Evolutionary conservation across 2,888 invertebrate species (phyloP), one percentile per base, ranked within the genome.

Genomic region (Campoplex capitator): DNA sequence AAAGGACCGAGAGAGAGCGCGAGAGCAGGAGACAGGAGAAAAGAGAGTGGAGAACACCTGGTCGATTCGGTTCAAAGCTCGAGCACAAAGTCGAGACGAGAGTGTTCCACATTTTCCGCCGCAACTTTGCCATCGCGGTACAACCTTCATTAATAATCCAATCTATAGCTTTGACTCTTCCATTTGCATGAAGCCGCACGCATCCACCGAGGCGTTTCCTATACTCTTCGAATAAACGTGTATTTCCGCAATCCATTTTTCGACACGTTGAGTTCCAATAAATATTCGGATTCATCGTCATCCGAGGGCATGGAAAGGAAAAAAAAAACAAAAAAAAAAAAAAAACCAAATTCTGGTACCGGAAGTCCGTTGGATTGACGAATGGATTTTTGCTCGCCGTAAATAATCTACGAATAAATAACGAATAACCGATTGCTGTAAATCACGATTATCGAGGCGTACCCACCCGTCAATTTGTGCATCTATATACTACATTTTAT

Each of bases 401-500:
- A 89, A 89, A 88, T 88, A 83, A 85, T 84, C 75, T 56, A n/a
- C 23, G 74, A 77, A 85, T 85, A 83, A 88, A 88, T 85, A 87
- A 88, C 89, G 87, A 88, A 87, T 91, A 92, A 90, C 91, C 90
- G 91, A 92, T 92, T 91, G 90, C 82, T 91, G 92, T 93, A 93
- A 93, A 92, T 93, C 93, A 93, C 92, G 90, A 93, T 93, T 93
- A 93, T 91, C 89, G 81, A 81, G 73, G 83, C 79, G 67, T 48
- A 65, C 23, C 23, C 23, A 71, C 71, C 65, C 48, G 81, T 81
- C 81, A 67, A 81, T 81, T 81, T 74, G 88, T 65, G 23, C 67
- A 51, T 18, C 16, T 45, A 56, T 76, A 23, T 23, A 23, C 23
- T 23, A 65, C 75, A 78, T 54, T 79, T 76, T 62, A 83, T 86